A percentile compares a stretch with the other conserved stretches of the same genome.
Conservation (phyloP, 2,797 vertebrate genomes). For the Synaphobranchus kaupii region DNA sequence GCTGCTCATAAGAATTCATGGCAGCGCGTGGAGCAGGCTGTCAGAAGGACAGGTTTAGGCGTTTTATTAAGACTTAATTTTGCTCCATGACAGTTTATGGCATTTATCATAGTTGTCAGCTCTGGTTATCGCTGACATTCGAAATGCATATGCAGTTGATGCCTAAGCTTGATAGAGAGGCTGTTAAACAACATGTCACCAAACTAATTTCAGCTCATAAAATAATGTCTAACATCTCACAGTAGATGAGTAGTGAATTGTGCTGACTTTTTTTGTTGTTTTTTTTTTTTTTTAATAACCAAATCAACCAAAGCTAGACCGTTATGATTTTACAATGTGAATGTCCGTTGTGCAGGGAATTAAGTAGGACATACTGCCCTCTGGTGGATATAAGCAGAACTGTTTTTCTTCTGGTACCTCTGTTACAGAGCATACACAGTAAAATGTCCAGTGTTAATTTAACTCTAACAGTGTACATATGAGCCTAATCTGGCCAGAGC, state of each 20-base stretch:
- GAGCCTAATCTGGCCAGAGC: too few species aligned
- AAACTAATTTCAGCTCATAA: not conserved
- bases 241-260: not conserved
- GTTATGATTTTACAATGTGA: not conserved
- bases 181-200: not conserved
- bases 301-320: not conserved
- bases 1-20: not conserved
- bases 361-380: constrained; percentile 18
- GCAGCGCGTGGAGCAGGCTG: not conserved
- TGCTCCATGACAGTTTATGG: not conserved
- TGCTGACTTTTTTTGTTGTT: not conserved
- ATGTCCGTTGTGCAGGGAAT: not conserved
- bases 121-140: constrained; percentile 10
- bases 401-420: not conserved
- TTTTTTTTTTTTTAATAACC: not conserved
- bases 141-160: not conserved
- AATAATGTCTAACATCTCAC: not conserved
- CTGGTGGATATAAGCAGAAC: constrained; percentile 24
- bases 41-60: not conserved
- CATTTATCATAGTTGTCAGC: not conserved
- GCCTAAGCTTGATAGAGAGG: not conserved
- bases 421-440: not conserved
- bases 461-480: too few species aligned
- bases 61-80: not conserved
- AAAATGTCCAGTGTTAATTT: too few species aligned